Percentiles rank a stretch among this genome's conserved stretches.
Conservation (phyloP, 1,140 invertebrate species). For the Solenopsis fugax region DNA sequence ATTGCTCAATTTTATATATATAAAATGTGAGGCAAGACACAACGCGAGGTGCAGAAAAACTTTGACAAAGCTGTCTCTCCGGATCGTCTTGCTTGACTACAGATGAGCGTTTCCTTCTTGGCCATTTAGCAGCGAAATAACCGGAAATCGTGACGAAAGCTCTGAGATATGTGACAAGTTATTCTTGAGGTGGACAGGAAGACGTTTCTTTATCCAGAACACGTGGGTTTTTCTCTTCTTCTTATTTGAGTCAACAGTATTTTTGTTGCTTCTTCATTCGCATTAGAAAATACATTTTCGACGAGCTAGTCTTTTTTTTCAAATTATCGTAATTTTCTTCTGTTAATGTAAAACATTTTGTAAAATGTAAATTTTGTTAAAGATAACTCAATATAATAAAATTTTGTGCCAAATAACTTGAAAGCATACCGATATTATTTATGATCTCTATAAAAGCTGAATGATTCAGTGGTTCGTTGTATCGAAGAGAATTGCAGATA, state of each 20-base stretch:
- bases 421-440: not conserved
- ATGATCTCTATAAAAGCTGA: not conserved
- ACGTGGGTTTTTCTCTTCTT: not conserved
- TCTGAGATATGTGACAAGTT: slow-evolving; percentile 47
- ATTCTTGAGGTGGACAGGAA: slow-evolving; percentile 29
- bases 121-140: slow-evolving; percentile 62
- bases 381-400: too few species aligned
- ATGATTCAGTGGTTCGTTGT: not conserved
- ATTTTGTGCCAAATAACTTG: not conserved
- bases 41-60: slow-evolving; percentile 50
- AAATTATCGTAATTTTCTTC: not conserved
- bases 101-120: slow-evolving; percentile 72
- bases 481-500: not conserved
- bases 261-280: not conserved
- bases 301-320: not conserved
- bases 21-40: slow-evolving; percentile 47
- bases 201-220: not conserved
- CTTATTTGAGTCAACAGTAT: slow-evolving; percentile 11
- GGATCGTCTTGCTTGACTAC: slow-evolving; percentile 67
- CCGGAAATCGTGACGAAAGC: slow-evolving; percentile 70
- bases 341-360: not conserved
- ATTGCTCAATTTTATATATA: not conserved
- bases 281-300: not conserved
- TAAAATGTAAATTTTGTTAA: too few species aligned
- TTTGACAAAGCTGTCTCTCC: slow-evolving; percentile 49